These are phyloP conservation scores for Catharus ustulatus DNA, from an alignment of 2,797 vertebrate genomes.

Conservation along the genomic window DNA sequence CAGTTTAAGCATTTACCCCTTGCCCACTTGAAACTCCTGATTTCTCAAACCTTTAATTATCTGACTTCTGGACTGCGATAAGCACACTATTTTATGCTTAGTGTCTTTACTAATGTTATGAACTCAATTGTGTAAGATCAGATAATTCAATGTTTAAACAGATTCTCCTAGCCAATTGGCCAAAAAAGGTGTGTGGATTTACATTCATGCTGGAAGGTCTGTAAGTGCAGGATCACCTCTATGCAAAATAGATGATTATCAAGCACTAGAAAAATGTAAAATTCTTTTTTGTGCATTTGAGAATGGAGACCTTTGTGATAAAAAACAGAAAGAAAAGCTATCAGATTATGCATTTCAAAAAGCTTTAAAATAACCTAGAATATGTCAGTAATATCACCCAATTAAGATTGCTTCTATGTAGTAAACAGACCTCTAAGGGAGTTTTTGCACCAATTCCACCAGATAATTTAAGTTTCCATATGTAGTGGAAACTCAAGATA, in stretches of 20 bases:
- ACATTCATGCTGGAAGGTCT: neutral
- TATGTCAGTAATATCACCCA: rapidly evolving
- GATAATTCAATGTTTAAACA: constrained; percentile 58
- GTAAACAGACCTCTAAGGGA: neutral
- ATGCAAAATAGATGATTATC: neutral
- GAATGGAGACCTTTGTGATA: neutral
- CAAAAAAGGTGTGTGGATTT: constrained; percentile 20
- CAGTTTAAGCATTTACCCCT: neutral
- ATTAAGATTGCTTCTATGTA: neutral
- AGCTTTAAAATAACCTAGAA: neutral
- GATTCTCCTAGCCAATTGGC: constrained; percentile 38
- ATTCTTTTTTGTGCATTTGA: neutral
- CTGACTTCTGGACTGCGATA: neutral
- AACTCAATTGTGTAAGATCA: constrained; percentile 16
- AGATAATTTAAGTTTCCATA: neutral
- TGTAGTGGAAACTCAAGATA: neutral
- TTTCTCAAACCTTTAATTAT: neutral
- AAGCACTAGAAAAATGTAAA: constrained; percentile 8
- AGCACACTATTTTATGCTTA: neutral
- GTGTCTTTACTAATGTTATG: neutral
- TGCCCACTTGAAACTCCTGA: neutral
- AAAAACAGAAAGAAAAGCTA: neutral
- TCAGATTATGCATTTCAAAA: neutral
- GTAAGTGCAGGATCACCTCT: constrained; percentile 4
- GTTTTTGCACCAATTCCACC: neutral